phyloP scores from a whole-genome alignment of 2,888 invertebrate genomes.

The Cantharis lateralis region DNA sequence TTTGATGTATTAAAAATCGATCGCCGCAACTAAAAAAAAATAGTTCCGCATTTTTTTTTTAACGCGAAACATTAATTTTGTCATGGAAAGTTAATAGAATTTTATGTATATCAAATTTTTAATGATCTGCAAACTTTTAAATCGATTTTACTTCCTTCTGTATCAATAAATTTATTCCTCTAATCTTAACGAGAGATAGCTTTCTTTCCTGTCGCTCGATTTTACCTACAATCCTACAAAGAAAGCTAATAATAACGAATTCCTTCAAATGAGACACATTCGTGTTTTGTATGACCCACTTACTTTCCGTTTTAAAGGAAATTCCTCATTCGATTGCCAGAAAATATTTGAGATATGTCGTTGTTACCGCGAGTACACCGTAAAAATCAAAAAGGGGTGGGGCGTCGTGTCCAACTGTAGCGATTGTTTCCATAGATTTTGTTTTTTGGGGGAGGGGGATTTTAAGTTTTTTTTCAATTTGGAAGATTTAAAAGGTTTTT shows the following conservation, averaged over 20 bases:
- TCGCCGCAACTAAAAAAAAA: neutral
- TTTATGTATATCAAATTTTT: neutral
- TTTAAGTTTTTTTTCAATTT: too few relatives aligned
- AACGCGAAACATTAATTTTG: neutral
- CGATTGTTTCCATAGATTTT: too few relatives aligned
- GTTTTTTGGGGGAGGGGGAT: too few relatives aligned
- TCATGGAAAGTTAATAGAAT: neutral
- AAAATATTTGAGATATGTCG: neutral
- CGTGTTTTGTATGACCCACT: neutral
- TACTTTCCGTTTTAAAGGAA: neutral
- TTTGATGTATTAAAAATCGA: neutral
- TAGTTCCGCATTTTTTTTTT: neutral
- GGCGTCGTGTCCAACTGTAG: too few relatives aligned
- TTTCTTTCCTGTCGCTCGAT: neutral
- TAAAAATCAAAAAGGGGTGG: too few relatives aligned
- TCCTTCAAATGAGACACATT: neutral
- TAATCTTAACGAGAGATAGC: neutral
- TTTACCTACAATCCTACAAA: neutral
- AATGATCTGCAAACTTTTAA: neutral
- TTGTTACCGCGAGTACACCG: neutral
- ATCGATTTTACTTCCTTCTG: neutral
- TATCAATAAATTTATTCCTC: neutral
- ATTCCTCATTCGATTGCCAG: neutral
- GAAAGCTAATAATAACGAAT: neutral
- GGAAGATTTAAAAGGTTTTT: too few relatives aligned